Evolutionary conservation across 2,888 invertebrate species (phyloP).

Genomic region (Cetonia aurata): DNA sequence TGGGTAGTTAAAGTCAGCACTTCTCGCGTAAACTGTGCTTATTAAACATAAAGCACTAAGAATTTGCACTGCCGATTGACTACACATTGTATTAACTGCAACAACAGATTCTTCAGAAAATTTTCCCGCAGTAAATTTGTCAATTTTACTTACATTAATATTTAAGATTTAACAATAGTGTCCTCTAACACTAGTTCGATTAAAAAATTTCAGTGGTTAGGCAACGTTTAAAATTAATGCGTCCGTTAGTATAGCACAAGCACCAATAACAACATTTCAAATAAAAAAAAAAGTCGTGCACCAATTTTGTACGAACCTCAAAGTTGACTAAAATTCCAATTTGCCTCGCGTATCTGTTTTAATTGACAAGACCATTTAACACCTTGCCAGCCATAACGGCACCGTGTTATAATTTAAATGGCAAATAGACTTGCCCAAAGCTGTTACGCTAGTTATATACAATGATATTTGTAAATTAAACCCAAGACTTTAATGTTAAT

Average conservation of each 20-base stretch:
- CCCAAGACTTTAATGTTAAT: conserved; percentile 41
- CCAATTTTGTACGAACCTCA: conserved; percentile 6
- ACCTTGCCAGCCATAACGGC: conserved; percentile 61
- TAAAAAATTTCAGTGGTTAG: conserved; percentile 53
- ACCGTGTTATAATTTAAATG: conserved; percentile 59
- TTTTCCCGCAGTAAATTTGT: neutral
- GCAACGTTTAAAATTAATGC: neutral
- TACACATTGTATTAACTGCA: conserved; percentile 37
- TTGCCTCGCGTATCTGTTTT: conserved; percentile 36
- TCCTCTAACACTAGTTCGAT: conserved; percentile 54
- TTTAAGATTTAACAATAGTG: conserved; percentile 2
- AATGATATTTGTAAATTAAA: conserved; percentile 39
- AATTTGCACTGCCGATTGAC: conserved; percentile 35
- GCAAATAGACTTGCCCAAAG: conserved; percentile 58
- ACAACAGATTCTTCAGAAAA: conserved; percentile 2
- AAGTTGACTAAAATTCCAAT: conserved; percentile 41
- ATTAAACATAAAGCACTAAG: conserved; percentile 39
- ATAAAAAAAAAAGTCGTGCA: conserved; percentile 14
- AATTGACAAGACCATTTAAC: conserved; percentile 57
- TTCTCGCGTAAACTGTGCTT: conserved; percentile 43
- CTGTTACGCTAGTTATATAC: conserved; percentile 56
- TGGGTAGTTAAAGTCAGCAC: conserved; percentile 54
- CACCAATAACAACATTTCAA: conserved; percentile 5
- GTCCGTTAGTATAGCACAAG: conserved; percentile 5
- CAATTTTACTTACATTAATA: conserved; percentile 8